These are phyloP conservation scores for Synergus umbraculus DNA, from an alignment of 2,888 invertebrate genomes.

Conservation along the genomic window DNA sequence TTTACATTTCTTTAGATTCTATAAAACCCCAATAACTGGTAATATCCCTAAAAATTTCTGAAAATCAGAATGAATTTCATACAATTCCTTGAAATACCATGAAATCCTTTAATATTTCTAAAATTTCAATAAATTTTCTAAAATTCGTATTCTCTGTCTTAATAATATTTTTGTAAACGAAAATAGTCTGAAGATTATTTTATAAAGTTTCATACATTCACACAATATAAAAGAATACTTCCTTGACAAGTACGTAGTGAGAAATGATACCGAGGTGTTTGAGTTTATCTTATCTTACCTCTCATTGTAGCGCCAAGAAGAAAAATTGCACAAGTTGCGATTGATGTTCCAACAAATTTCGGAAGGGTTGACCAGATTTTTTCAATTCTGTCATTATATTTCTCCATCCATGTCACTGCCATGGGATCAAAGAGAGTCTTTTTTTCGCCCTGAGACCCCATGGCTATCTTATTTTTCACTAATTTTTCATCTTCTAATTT, in stretches of 20 bases:
- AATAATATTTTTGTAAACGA: too few species aligned
- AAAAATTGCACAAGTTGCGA: constrained; percentile 32
- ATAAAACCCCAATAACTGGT: too few species aligned
- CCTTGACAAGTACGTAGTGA: not conserved
- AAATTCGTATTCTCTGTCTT: too few species aligned
- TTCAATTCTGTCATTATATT: constrained; percentile 31
- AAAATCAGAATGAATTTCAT: too few species aligned
- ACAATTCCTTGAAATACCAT: too few species aligned
- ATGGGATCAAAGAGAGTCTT: constrained; percentile 20
- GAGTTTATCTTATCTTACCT: not conserved
- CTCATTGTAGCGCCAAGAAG: constrained; percentile 4
- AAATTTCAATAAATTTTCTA: too few species aligned
- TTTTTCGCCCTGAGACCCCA: not conserved
- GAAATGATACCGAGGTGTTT: not conserved
- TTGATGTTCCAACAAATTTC: constrained; percentile 4
- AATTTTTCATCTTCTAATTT: constrained; percentile 2
- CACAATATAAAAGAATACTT: not conserved
- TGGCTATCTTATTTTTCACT: not conserved
- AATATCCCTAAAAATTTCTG: too few species aligned
- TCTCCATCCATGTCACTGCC: constrained; percentile 28
- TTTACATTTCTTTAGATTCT: too few species aligned
- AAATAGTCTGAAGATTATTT: too few species aligned
- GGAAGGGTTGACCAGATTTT: constrained; percentile 30
- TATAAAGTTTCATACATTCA: too few species aligned
- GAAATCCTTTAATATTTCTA: too few species aligned